Evolutionary conservation across 2,888 invertebrate species (phyloP).

Genomic region (Trichogramma dendrolimi): DNA sequence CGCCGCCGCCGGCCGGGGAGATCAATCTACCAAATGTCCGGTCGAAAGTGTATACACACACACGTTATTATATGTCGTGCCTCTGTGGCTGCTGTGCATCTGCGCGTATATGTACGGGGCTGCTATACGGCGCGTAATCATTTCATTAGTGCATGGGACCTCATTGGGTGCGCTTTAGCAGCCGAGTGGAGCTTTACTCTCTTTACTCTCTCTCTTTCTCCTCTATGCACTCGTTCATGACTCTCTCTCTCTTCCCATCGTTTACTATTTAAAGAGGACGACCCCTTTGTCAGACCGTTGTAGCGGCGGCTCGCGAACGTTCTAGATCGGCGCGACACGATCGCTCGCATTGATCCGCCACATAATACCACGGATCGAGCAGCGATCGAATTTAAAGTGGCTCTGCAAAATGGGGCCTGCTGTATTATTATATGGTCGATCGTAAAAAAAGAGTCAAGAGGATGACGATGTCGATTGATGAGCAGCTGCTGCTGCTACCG

Average conservation of each 20-base stretch:
- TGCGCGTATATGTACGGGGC: no score
- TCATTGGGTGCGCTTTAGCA: constrained; percentile 16
- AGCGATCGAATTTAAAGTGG: no score
- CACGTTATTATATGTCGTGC: constrained; percentile 26
- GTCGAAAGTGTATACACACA: constrained; percentile 35
- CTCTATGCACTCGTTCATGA: not conserved
- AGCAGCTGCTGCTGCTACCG: no score
- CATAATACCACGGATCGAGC: no score
- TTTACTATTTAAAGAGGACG: not conserved
- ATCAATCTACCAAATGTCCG: constrained; percentile 51
- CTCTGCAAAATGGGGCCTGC: no score
- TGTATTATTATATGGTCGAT: no score
- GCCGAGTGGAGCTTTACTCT: constrained; percentile 3
- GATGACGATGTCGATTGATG: no score
- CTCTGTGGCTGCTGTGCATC: no score
- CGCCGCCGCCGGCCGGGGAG: constrained; percentile 18
- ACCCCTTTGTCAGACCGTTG: constrained; percentile 10
- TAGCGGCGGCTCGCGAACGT: constrained; percentile 8
- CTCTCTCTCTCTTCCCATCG: not conserved
- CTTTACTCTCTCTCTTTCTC: constrained; percentile 3
- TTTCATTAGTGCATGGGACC: constrained; percentile 28
- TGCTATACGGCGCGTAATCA: constrained; percentile 20
- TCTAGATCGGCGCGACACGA: constrained; percentile 5
- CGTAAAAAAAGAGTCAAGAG: no score
- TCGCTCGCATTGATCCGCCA: no score